Evolutionary conservation across 2,888 invertebrate genomes (phyloP).

Genomic region (Campoplex capitator): DNA sequence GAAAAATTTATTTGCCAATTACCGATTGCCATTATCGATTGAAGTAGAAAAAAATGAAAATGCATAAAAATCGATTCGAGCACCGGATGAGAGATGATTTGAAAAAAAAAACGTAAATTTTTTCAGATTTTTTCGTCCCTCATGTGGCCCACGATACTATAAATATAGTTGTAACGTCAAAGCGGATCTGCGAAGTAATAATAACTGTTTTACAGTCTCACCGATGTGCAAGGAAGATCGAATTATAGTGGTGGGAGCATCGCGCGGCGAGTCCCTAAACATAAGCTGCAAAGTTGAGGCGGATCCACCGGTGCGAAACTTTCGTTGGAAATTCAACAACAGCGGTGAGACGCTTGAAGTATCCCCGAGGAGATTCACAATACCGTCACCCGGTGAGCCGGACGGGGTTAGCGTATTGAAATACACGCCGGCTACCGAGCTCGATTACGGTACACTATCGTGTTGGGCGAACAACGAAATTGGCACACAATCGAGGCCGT

Average conservation of each 20-base stretch:
- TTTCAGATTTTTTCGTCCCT: background rate
- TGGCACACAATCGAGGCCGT: slow-evolving; percentile 93
- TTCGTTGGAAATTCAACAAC: slow-evolving; percentile 98
- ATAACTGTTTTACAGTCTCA: slow-evolving; percentile 87
- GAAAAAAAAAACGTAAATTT: background rate
- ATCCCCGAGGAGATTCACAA: slow-evolving; percentile 90
- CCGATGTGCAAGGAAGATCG: slow-evolving; percentile 92
- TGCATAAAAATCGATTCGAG: too few relatives aligned
- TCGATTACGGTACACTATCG: slow-evolving; percentile 95
- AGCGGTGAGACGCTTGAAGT: slow-evolving; percentile 95
- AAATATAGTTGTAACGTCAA: background rate
- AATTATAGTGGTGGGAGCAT: slow-evolving; percentile 94
- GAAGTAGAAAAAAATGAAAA: background rate
- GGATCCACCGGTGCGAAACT: slow-evolving; percentile 95
- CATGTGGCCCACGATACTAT: background rate
- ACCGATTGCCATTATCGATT: background rate
- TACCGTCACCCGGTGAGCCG: slow-evolving; percentile 85
- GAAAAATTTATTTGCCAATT: background rate
- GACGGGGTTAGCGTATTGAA: slow-evolving; percentile 88
- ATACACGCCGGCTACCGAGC: slow-evolving; percentile 87
- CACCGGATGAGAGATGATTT: background rate
- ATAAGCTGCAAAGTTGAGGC: slow-evolving; percentile 96
- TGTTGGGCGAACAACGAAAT: slow-evolving; percentile 95
- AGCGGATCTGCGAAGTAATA: slow-evolving; percentile 5
- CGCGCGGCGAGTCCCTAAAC: slow-evolving; percentile 93